phyloP scores from a whole-genome alignment of 2,888 invertebrate species.

The Malthinus seriepunctatus region DNA sequence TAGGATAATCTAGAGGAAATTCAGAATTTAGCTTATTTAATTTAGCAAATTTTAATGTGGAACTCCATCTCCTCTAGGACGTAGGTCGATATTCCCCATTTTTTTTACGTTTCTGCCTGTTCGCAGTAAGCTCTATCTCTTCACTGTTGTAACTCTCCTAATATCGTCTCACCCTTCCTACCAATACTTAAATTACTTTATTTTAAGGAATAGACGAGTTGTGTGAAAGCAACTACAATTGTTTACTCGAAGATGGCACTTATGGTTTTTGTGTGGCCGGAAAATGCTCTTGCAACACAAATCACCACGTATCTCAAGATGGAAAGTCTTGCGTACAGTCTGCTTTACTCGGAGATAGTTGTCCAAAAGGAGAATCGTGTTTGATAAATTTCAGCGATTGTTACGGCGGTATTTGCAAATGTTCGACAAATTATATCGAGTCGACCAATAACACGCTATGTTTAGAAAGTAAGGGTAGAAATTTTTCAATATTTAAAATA shows the following conservation, averaged over 20 bases:
- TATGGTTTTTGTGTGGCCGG: conserved; percentile 45
- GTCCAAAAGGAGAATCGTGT: conserved; percentile 45
- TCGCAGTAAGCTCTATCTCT: too few species aligned
- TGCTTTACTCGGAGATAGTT: conserved; percentile 42
- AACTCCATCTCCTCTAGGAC: too few species aligned
- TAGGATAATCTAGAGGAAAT: too few species aligned
- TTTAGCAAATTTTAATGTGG: too few species aligned
- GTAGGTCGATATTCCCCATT: too few species aligned
- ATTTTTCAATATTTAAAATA: not conserved
- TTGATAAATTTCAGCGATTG: conserved; percentile 40
- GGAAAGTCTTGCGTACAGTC: conserved; percentile 41
- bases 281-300: conserved; percentile 44
- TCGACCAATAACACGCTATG: conserved; percentile 43
- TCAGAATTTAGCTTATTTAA: too few species aligned
- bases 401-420: conserved; percentile 45
- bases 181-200: not conserved
- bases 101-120: too few species aligned
- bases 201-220: conserved; percentile 43
- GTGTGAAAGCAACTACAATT: conserved; percentile 45
- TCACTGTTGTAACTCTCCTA: too few species aligned
- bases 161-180: too few species aligned
- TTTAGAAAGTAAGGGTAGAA: conserved; percentile 42
- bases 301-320: conserved; percentile 39
- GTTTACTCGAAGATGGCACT: conserved; percentile 41
- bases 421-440: conserved; percentile 42